A percentile compares a stretch with the other conserved stretches of the same genome.
Evolutionary conservation across 1,140 invertebrate species (phyloP).

Genomic region (Homalodisca vitripennis): DNA sequence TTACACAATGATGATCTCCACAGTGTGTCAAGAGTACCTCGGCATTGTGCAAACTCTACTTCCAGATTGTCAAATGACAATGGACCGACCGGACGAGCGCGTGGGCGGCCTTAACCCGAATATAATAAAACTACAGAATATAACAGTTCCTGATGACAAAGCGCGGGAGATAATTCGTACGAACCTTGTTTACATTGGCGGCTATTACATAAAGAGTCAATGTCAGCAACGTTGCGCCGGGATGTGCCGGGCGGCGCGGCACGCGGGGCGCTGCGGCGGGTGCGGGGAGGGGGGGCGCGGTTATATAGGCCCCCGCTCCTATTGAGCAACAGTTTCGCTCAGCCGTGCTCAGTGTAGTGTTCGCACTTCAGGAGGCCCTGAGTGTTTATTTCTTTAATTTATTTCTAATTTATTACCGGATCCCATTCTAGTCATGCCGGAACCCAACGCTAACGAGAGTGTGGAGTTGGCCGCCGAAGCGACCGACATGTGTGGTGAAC

Average conservation of each 20-base stretch:
- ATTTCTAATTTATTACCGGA: not conserved
- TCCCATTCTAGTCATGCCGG: not conserved
- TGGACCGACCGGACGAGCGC: no score
- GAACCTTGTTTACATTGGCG: not conserved
- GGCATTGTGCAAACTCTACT: no score
- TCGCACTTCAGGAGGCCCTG: not conserved
- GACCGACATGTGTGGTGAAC: constrained; percentile 1
- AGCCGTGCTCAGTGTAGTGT: constrained; percentile 1
- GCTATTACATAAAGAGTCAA: constrained; percentile 22
- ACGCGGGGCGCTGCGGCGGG: not conserved
- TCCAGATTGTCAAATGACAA: no score
- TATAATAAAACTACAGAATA: no score
- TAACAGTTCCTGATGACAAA: no score
- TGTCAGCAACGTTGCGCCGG: no score
- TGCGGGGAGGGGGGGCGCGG: not conserved
- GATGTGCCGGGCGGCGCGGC: constrained; percentile 17
- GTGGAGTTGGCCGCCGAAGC: constrained; percentile 22
- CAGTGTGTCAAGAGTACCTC: no score
- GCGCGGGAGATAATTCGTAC: no score
- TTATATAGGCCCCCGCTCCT: not conserved
- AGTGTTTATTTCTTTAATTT: not conserved
- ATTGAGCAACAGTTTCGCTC: constrained; percentile 9
- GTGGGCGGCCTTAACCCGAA: no score
- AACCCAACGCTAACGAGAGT: constrained; percentile 19
- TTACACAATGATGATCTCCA: no score